Percentiles rank a stretch among this genome's conserved stretches.
These are phyloP conservation scores for Rhynchopsitta pachyrhyncha DNA, from an alignment of 2,113 vertebrate genomes.

Conservation along the genomic window DNA sequence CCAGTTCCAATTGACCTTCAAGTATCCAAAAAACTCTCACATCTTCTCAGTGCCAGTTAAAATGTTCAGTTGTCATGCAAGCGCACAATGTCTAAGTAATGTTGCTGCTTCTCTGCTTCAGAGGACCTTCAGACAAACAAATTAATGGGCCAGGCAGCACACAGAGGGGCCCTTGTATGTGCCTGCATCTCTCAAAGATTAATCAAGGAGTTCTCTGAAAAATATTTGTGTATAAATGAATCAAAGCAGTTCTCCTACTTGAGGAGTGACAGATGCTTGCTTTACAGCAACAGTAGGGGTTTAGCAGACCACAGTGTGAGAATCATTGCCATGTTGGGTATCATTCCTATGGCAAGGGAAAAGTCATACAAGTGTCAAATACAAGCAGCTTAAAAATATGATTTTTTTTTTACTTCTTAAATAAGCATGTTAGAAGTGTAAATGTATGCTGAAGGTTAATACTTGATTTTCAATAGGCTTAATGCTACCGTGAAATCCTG, in stretches of 20 bases:
- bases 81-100: not conserved
- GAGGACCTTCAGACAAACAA: not conserved
- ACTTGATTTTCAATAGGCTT: not conserved
- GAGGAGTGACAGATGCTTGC: not conserved
- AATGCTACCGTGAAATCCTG: not conserved
- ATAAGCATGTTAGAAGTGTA: not conserved
- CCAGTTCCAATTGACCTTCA: not conserved
- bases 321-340: not conserved
- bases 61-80: not conserved
- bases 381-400: not conserved
- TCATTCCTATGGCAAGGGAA: not conserved
- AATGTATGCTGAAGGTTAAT: not conserved
- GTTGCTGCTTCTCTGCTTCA: not conserved
- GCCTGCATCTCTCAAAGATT: not conserved
- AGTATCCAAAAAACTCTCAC: not conserved
- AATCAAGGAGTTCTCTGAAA: not conserved
- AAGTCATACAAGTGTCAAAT: not conserved
- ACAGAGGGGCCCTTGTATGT: not conserved
- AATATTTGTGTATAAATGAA: not conserved
- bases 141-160: not conserved
- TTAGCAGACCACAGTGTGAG: not conserved
- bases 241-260: not conserved
- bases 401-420: not conserved
- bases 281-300: not conserved
- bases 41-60: not conserved